Evolutionary conservation across 1,140 invertebrate genomes (phyloP), one percentile per base, ranked within the genome.

Genomic region (Pachypeltis micranthus): DNA sequence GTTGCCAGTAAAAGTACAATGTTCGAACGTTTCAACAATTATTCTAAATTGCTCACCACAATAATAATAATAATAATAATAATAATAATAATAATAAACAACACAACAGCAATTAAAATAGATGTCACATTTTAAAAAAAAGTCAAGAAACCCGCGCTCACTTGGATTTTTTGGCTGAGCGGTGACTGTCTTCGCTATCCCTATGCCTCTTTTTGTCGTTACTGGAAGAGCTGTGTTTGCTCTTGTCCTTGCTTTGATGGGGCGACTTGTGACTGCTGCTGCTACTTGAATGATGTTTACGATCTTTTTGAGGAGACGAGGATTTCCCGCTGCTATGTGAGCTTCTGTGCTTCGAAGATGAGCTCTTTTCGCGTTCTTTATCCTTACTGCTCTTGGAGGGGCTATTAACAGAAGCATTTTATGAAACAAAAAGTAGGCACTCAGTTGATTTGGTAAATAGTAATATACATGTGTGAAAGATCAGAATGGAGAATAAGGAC

Each of bases 201-300:
- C 61, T 76, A 75, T 1, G 75, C 26, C 55, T 44, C 25, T 65
- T 61, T 27, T 44, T 62, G 34, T 65, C 75, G 64, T 74, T 77
- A 21, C 3, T 4, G 10, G 47, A 51, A 21, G 47, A 51, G 47
- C 47, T 51, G 47, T 51, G 47, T 65, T 77, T 76, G 58, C 67
- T 65, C 29, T 70, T 60, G 54, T 71, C 72, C 47, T 73, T 70
- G 60, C 68, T 71, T 16, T 67, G 70, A 31, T 69, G 70, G 64
- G 72, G 70, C 19, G 70, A 70, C 66, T 70, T 71, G 44, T 69
- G 69, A 51, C 70, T 72, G 56, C 67, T 69, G 25, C 60, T 58
- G 16, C n/a, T n/a, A n/a, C 27, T 34, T 23, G 63, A 63, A 28
- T 31, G 44, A 23, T 63, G 51, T n/a, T 63, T 62, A 54, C 63